phyloP scores from a whole-genome alignment of 2,888 invertebrate genomes.

The Plagodis dolabraria region DNA sequence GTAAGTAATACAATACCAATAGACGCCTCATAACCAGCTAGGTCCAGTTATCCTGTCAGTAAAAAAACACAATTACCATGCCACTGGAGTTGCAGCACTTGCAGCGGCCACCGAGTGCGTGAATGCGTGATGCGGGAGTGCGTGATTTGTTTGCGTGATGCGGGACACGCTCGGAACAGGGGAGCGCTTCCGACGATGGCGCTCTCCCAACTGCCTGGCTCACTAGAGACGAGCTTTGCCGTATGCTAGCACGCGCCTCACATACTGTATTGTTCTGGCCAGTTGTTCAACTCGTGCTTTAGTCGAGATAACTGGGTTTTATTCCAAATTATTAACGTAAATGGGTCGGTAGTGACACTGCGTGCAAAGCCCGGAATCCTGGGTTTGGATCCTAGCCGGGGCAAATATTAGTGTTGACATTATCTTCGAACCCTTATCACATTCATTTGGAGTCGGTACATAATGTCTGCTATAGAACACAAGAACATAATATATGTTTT shows the following conservation, averaged over 20 bases:
- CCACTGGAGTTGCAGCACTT: slow-evolving; percentile 64
- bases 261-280: not conserved
- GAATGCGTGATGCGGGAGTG: slow-evolving; percentile 30
- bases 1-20: slow-evolving; percentile 70
- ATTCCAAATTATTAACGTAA: too few species aligned
- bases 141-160: not conserved
- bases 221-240: slow-evolving; percentile 44
- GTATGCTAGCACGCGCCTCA: slow-evolving; percentile 57
- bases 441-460: too few species aligned
- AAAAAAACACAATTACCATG: slow-evolving; percentile 75
- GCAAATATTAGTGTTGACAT: too few species aligned
- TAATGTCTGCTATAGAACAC: too few species aligned
- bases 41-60: slow-evolving; percentile 29
- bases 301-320: not conserved
- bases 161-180: slow-evolving; percentile 38
- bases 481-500: too few species aligned
- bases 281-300: not conserved
- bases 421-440: too few species aligned
- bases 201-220: slow-evolving; percentile 66
- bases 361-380: too few species aligned
- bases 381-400: too few species aligned
- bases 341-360: too few species aligned
- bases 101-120: slow-evolving; percentile 53
- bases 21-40: slow-evolving; percentile 40
- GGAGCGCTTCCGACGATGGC: slow-evolving; percentile 64